phyloP scores from a whole-genome alignment of 30 jellyfish, hydroid and myxozoan species.

The Turritopsis dohrnii region DNA sequence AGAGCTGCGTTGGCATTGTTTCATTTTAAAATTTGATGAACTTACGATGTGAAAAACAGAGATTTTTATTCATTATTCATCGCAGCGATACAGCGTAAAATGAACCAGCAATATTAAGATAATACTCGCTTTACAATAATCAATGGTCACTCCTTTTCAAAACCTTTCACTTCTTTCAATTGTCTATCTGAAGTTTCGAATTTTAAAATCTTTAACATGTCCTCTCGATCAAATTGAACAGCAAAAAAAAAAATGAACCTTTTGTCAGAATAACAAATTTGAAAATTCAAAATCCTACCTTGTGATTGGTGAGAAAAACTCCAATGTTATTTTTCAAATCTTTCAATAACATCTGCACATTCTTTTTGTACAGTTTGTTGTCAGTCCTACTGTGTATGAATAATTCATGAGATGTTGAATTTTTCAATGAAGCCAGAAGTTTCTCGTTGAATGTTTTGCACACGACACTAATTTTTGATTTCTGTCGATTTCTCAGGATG shows the following conservation, averaged over 20 bases:
- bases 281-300: background rate
- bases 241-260: no score
- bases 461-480: constrained; percentile 7
- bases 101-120: no score
- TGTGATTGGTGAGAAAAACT: background rate
- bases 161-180: no score
- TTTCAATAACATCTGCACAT: background rate
- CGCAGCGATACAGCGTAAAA: no score
- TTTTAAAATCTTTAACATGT: no score
- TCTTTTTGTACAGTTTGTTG: background rate
- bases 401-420: background rate
- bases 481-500: background rate
- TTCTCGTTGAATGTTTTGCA: constrained; percentile 9
- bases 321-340: background rate
- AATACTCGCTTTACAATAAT: no score
- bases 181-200: no score
- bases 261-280: no score
- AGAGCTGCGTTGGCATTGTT: background rate
- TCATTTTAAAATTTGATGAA: background rate
- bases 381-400: background rate
- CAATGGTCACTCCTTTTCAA: no score
- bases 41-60: background rate
- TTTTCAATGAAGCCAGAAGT: background rate
- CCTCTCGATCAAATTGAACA: no score
- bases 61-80: background rate